phyloP scores from a whole-genome alignment of 2,888 invertebrate genomes.

The Pammene aurita region DNA sequence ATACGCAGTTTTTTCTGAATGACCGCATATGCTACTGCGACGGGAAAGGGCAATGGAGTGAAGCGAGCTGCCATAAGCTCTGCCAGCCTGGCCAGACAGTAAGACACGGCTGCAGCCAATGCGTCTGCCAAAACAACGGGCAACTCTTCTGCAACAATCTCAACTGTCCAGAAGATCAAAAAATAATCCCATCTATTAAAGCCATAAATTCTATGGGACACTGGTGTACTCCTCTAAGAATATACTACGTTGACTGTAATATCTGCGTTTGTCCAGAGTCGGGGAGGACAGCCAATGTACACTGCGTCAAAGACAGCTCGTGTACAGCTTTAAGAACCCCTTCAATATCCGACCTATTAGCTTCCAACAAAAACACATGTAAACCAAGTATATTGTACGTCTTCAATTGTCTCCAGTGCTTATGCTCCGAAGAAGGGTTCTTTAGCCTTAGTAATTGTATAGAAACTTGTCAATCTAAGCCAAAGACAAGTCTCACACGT shows the following conservation, averaged over 20 bases:
- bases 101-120: conserved; percentile 69
- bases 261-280: conserved; percentile 71
- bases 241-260: conserved; percentile 70
- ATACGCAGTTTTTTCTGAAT: conserved; percentile 64
- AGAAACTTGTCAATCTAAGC: conserved; percentile 59
- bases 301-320: conserved; percentile 67
- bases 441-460: conserved; percentile 65
- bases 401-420: conserved; percentile 68
- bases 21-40: conserved; percentile 66
- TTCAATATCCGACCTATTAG: conserved; percentile 43
- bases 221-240: conserved; percentile 67
- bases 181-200: neutral
- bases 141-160: conserved; percentile 61
- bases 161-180: conserved; percentile 53
- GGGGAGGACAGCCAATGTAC: conserved; percentile 62
- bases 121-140: conserved; percentile 67
- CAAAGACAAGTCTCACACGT: conserved; percentile 43
- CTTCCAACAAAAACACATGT: conserved; percentile 56
- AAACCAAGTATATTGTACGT: conserved; percentile 74
- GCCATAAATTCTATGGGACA: conserved; percentile 38
- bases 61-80: conserved; percentile 58
- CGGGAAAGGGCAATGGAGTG: conserved; percentile 60
- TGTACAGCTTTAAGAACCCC: conserved; percentile 54
- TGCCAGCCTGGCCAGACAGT: conserved; percentile 66
- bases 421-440: conserved; percentile 66